Base-by-base conservation (phyloP, 2,113 vertebrate species). In the Henicopernis longicauda region DNA sequence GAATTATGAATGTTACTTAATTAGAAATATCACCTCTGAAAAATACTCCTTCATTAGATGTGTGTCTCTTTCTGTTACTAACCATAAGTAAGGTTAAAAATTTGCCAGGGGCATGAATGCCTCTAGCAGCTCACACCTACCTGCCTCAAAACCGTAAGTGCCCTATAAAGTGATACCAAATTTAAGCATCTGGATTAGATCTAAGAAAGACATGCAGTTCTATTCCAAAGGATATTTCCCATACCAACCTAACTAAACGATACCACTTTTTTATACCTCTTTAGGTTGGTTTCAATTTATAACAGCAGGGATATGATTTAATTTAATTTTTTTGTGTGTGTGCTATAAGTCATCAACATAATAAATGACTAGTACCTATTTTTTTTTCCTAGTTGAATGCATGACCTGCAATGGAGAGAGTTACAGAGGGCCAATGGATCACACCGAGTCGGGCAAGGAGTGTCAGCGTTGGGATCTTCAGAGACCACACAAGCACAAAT, bases 371-470 rank as follows among this genome's bases (percentile, higher is more conserved):
- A 87, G 61, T 40, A 31, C 4, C 1, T 45, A 18, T 21, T 54
- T 36, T 66, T 18, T 90, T 77, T 42, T 86, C 88, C 65, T 90
- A 99, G 99, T 99, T 97, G 99, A 99, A 97, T 99, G 99, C 95
- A 98, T 99, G 98, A 98, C 98, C 61, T 99, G 99, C 96, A 99
- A 99, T 91, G 99, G 99, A 38, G 99, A 99, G 97, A 98, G 98
- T 96, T 99, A 99, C 82, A 98, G 99, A 97, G 99, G 99, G 76
- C 99, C 99, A n/a, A 98, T 99, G 99, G 99, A 99, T 98, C 99
- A 99, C 96, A 99, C 99, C 0, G 99, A 99, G 93, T 98, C 98
- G 4, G 99, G 99, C 90, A 99, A 98, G 91, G 99, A 99, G 97
- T 99, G 99, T 92, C 99, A 99, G 96, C 99, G 99, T 65, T 99